Percentiles rank a stretch among this genome's conserved stretches.
Conservation (phyloP, 2,888 invertebrate genomes). For the Xestia sexstrigata region DNA sequence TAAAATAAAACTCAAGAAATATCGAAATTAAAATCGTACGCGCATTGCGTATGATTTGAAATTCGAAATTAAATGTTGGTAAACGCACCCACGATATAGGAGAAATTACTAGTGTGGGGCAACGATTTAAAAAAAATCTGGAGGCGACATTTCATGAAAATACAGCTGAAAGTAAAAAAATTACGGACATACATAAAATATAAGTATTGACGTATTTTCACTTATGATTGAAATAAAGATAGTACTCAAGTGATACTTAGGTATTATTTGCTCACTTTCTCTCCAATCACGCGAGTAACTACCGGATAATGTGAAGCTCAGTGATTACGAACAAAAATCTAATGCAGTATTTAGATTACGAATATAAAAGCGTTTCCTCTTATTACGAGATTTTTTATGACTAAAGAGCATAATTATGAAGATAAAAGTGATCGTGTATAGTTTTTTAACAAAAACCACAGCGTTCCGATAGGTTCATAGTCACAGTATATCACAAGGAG, state of each 20-base stretch:
- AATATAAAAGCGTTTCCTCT: constrained; percentile 7
- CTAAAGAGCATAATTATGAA: background rate
- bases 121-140: too few species aligned
- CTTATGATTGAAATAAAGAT: background rate
- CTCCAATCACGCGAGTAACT: constrained; percentile 23
- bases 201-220: constrained; percentile 1
- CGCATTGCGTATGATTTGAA: too few species aligned
- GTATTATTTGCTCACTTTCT: constrained; percentile 42
- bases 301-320: constrained; percentile 17
- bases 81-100: too few species aligned
- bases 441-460: background rate
- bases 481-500: too few species aligned
- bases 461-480: background rate
- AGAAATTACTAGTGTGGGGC: too few species aligned
- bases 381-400: background rate
- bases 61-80: too few species aligned
- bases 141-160: too few species aligned
- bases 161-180: too few species aligned
- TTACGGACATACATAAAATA: too few species aligned
- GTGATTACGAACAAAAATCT: constrained; percentile 5
- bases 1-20: too few species aligned
- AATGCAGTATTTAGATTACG: constrained; percentile 10
- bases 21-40: too few species aligned
- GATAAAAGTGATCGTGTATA: too few species aligned
- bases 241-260: background rate